Evolutionary conservation across 1,140 invertebrate genomes (phyloP).

Genomic region (Metopolophium dirhodum): DNA sequence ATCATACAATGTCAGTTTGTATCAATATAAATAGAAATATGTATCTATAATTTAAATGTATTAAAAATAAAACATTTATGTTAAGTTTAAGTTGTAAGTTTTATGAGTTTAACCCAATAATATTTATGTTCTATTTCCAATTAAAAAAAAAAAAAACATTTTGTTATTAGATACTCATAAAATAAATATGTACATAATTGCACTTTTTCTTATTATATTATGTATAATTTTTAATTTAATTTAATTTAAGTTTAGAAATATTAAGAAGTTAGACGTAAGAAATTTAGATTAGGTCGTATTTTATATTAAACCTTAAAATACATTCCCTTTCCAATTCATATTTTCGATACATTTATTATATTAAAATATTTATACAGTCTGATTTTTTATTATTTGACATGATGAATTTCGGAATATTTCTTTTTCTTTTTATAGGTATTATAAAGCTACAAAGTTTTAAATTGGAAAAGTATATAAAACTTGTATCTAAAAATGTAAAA

Average conservation of each 20-base stretch:
- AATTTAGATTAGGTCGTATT: not conserved
- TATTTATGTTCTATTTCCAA: slow-evolving; percentile 19
- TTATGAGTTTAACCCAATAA: not conserved
- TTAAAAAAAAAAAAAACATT: not conserved
- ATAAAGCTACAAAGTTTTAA: not conserved
- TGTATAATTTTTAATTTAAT: not conserved
- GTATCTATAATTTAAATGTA: not conserved
- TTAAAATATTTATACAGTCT: not conserved
- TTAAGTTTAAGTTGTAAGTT: not conserved
- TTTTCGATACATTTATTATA: not conserved
- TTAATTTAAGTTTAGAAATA: slow-evolving; percentile 1
- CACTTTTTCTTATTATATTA: slow-evolving; percentile 32
- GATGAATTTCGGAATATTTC: not conserved
- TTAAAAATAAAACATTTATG: not conserved
- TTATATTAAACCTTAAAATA: slow-evolving; percentile 21
- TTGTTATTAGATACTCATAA: slow-evolving; percentile 24
- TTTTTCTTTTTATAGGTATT: not conserved
- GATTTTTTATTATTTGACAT: not conserved
- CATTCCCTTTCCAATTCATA: slow-evolving; percentile 25
- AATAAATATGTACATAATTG: slow-evolving; percentile 32
- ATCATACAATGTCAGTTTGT: not conserved
- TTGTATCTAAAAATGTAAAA: not conserved
- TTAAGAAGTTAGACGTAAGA: slow-evolving; percentile 14
- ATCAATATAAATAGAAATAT: not conserved
- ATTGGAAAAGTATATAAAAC: not conserved